Conservation (phyloP, 2,113 vertebrate genomes). For the Acinonyx jubatus region DNA sequence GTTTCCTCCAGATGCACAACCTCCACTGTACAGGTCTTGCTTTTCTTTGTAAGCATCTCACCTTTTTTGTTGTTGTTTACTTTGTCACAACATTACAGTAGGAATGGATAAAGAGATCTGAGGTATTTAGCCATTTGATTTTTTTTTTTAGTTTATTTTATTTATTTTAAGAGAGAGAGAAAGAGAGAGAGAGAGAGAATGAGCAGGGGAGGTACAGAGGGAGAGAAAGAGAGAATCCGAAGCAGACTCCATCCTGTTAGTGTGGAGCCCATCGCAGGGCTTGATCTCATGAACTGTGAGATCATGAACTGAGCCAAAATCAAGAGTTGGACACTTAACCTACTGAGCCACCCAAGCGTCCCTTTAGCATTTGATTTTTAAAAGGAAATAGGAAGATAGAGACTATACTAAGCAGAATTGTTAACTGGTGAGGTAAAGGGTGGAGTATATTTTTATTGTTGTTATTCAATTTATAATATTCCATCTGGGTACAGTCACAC, state of each 20-base stretch:
- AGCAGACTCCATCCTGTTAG: too few relatives aligned
- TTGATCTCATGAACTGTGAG: too few relatives aligned
- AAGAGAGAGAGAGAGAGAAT: too few relatives aligned
- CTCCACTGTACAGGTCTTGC: accelerated
- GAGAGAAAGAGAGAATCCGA: too few relatives aligned
- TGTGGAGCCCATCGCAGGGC: too few relatives aligned
- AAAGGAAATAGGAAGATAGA: not conserved
- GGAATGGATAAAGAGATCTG: not conserved
- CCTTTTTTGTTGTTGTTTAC: not conserved
- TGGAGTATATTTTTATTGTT: not conserved
- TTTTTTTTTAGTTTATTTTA: too few relatives aligned
- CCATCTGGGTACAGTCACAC: not conserved
- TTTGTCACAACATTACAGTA: not conserved
- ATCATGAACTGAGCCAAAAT: too few relatives aligned
- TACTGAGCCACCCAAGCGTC: too few relatives aligned
- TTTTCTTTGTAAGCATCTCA: not conserved
- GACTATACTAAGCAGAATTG: not conserved
- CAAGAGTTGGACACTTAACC: too few relatives aligned
- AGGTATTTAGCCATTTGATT: not conserved
- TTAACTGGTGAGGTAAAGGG: not conserved
- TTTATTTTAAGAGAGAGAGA: too few relatives aligned
- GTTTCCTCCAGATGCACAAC: not conserved
- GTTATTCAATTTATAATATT: not conserved
- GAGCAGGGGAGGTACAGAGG: too few relatives aligned
- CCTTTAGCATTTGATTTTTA: not conserved